Base-by-base conservation (phyloP, 1,140 invertebrate species). In the Drosophila ohnishii region DNA sequence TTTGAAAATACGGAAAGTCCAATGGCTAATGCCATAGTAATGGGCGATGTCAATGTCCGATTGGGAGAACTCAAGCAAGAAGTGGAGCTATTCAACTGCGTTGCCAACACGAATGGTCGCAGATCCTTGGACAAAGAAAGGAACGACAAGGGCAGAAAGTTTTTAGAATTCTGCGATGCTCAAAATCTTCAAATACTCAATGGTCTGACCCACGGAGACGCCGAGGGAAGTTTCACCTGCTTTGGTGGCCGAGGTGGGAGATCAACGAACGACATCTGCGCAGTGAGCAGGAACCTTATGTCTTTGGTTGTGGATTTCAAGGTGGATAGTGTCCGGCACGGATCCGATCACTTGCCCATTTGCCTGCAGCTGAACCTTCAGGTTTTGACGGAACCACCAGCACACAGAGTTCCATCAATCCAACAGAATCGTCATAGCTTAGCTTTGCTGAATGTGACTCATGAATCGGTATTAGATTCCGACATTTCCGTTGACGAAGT, bases 271-370 rank as follows among this genome's bases (percentile, higher is more conserved):
- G 65, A 67, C 19, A 19, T 67, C 9, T 47, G 60, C 5, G 45
- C 65, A 19, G 60, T 67, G 3, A 67, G 64, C 22, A 45, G 4
- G 1, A 42, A 22, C 42, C 30, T 67, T 6, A 65, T 67, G 61
- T 0, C 3, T 3, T 14, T 13, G 5, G 61, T 67, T 0, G 7
- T 34, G 6, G 37, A 65, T n/a, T 67, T 67, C 8, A 51, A 32
- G 10, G 65, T 67, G 11, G 65, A 67, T 13, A 30, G n/a, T 0
- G 30, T 35, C 10, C 13, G 44, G 9, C 63, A 69, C 22, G 65
- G 61, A 14, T 69, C 65, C 10, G 61, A 69, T 9, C 65, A 69
- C n/a, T 28, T 69, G 4, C 61, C 65, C 47, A 69, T 69, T 13
- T 65, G 28, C 13, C n/a, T 66, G 10, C 8, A 35, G 10, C 7